phyloP scores from a whole-genome alignment of 1,140 invertebrate species.

The Tetramorium simillimum region DNA sequence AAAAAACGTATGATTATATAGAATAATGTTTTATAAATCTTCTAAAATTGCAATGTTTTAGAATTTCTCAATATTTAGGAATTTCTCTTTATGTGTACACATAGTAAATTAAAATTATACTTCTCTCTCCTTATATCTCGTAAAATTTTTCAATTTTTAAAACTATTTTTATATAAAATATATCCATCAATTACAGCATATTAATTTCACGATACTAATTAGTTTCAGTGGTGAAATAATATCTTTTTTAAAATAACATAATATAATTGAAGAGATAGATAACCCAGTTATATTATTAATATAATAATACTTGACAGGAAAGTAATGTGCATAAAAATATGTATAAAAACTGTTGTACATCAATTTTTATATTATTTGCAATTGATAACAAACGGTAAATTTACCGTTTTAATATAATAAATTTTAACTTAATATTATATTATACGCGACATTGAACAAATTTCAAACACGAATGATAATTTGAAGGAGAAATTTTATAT shows the following conservation, averaged over 20 bases:
- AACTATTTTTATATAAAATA: not conserved
- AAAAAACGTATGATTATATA: not conserved
- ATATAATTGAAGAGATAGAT: not conserved
- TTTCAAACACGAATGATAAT: slow-evolving; percentile 53
- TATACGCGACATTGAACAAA: slow-evolving; percentile 36
- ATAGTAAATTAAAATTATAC: not conserved
- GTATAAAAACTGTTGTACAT: not conserved
- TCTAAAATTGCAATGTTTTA: too few relatives aligned
- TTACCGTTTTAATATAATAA: not conserved
- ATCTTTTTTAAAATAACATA: not conserved
- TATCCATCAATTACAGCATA: not conserved
- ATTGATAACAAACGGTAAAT: not conserved
- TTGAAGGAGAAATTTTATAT: slow-evolving; percentile 61
- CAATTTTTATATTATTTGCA: not conserved
- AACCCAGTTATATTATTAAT: not conserved
- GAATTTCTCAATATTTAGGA: too few relatives aligned
- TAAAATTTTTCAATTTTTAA: not conserved
- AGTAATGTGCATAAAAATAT: not conserved
- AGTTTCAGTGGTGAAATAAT: not conserved
- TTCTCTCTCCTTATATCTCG: not conserved
- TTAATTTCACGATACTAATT: not conserved
- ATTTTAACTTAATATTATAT: slow-evolving; percentile 2
- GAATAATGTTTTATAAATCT: not conserved
- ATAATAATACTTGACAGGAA: not conserved
- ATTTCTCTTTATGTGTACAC: not conserved